Evolutionary conservation across 2,888 invertebrate genomes (phyloP).

Genomic region (Hemaris fuciformis): DNA sequence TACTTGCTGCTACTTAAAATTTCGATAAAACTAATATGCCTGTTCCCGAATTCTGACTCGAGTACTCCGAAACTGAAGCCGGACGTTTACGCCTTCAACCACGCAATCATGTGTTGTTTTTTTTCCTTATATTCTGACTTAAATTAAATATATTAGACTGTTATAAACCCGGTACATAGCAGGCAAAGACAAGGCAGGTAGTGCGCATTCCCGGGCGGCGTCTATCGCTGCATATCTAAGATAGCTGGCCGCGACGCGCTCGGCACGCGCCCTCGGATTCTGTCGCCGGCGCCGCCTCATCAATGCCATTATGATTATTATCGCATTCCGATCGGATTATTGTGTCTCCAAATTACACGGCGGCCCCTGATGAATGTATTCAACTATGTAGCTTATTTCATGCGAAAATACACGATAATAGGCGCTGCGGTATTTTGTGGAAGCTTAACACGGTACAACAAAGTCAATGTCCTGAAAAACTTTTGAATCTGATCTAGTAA

Average conservation of each 20-base stretch:
- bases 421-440: no score
- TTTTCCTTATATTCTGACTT: no score
- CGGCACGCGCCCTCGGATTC: slow-evolving; percentile 15
- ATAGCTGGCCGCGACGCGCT: slow-evolving; percentile 33
- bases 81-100: no score
- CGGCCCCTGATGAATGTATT: not conserved
- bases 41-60: no score
- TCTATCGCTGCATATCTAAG: slow-evolving; percentile 50
- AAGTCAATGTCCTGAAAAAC: no score
- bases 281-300: slow-evolving; percentile 16
- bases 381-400: not conserved
- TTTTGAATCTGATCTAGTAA: no score
- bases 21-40: no score
- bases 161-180: slow-evolving; percentile 19
- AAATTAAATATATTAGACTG: no score
- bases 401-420: not conserved
- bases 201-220: slow-evolving; percentile 12
- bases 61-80: no score
- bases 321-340: slow-evolving; percentile 19
- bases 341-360: slow-evolving; percentile 7
- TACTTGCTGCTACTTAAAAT: no score
- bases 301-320: slow-evolving; percentile 15
- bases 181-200: slow-evolving; percentile 17
- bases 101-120: no score
- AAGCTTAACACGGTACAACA: no score